phyloP scores from a whole-genome alignment of 2,797 vertebrate genomes.

The Poecilia picta region DNA sequence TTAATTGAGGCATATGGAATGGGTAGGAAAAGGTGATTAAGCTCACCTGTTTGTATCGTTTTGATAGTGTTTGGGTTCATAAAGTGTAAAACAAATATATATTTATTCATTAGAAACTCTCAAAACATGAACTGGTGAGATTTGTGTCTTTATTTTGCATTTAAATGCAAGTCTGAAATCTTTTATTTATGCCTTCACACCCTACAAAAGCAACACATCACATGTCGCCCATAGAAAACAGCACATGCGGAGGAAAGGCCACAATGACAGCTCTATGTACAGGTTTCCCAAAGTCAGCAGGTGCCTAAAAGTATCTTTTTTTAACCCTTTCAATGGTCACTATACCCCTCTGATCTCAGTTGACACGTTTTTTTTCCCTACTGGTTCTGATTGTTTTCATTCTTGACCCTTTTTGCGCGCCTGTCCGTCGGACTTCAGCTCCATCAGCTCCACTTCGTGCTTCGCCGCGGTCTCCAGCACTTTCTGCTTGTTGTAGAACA shows the following conservation, averaged over 20 bases:
- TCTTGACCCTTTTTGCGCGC: slow-evolving; percentile 58
- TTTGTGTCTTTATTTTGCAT: not conserved
- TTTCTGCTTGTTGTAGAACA: slow-evolving; percentile 95
- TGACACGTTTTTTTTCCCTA: not conserved
- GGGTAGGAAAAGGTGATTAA: not conserved
- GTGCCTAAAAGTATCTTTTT: not conserved
- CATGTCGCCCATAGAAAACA: slow-evolving; percentile 11
- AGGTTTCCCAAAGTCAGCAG: not conserved
- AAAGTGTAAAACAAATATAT: not conserved
- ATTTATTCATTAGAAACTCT: not conserved
- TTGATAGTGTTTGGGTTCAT: not conserved
- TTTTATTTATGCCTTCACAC: slow-evolving; percentile 66
- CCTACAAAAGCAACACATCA: slow-evolving; percentile 19
- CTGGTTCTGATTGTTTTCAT: slow-evolving; percentile 9
- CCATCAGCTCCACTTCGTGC: slow-evolving; percentile 95
- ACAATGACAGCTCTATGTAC: slow-evolving; percentile 12
- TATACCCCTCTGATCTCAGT: not conserved
- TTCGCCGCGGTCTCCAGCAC: slow-evolving; percentile 95
- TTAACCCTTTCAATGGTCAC: not conserved
- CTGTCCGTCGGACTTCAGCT: slow-evolving; percentile 82
- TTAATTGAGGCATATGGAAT: not conserved
- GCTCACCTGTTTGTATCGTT: not conserved
- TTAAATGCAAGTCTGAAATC: slow-evolving; percentile 5
- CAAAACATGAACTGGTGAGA: not conserved
- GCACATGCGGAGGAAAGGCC: slow-evolving; percentile 20